phyloP scores from a whole-genome alignment of 2,888 invertebrate species.

The Scaptodrosophila latifasciaeformis region DNA sequence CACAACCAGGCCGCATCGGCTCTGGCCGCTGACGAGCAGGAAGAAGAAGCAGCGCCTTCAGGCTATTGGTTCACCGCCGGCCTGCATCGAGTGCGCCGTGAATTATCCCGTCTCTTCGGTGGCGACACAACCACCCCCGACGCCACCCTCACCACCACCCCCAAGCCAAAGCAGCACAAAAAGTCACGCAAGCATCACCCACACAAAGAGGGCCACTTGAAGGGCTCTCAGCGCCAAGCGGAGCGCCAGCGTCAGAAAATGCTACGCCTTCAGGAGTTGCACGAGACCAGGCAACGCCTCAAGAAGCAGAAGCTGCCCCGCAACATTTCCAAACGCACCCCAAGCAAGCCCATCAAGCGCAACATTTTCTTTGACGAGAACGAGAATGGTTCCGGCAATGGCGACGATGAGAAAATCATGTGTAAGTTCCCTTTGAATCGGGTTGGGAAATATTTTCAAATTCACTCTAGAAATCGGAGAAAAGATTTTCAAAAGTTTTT shows the following conservation, averaged over 20 bases:
- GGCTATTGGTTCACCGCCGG: slow-evolving; percentile 64
- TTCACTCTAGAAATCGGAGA: too few relatives aligned
- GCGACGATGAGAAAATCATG: slow-evolving; percentile 24
- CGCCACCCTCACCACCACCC: too few relatives aligned
- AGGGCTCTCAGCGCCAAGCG: slow-evolving; percentile 20
- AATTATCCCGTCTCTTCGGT: slow-evolving; percentile 64
- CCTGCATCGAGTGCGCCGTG: slow-evolving; percentile 69
- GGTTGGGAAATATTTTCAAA: neutral
- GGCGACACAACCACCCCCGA: slow-evolving; percentile 24
- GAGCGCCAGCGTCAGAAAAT: slow-evolving; percentile 11
- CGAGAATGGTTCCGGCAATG: slow-evolving; percentile 52
- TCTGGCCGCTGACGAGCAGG: neutral
- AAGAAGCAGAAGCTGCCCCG: slow-evolving; percentile 16
- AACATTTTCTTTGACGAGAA: slow-evolving; percentile 30
- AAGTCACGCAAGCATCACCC: slow-evolving; percentile 5
- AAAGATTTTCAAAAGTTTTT: too few relatives aligned
- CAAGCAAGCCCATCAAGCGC: too few relatives aligned
- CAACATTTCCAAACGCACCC: slow-evolving; percentile 6
- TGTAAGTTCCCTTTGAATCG: slow-evolving; percentile 56
- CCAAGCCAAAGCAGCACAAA: slow-evolving; percentile 12
- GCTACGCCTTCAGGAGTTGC: neutral
- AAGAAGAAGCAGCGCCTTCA: slow-evolving; percentile 14
- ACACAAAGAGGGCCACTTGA: slow-evolving; percentile 12
- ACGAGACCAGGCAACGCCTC: slow-evolving; percentile 3
- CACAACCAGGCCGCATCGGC: too few relatives aligned